Evolutionary conservation across 2,797 vertebrate genomes (phyloP), one percentile per base, ranked within the genome.

Genomic region (Alectoris magna): DNA sequence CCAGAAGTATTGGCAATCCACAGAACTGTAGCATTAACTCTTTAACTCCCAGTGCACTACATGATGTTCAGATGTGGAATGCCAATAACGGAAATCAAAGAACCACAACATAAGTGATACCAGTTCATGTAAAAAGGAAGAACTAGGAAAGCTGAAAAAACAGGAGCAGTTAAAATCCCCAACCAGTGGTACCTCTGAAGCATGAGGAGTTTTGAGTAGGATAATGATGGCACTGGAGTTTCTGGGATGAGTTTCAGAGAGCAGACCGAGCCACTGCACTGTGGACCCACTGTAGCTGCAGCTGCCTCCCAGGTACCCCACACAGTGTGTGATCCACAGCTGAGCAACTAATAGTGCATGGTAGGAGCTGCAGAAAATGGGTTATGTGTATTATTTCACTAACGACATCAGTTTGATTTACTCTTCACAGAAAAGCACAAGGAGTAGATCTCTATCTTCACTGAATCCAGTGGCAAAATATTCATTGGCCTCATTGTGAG

Each of bases 281-380:
- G 69, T 0, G 1, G n/a, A 34, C 19, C 0, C 2, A 31, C 74
- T 46, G n/a, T 46, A 58, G 38, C 63, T 66, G 56, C 12, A 18
- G n/a, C 26, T 53, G 10, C 49, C 34, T 48, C 48, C 49, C 34
- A 31, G 4, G 48, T 48, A 31, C 41, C 58, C 56, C 29, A 29
- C 26, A 24, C 10, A 21, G 29, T 10, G 18, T 60, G 36, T 34
- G 24, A 74, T 71, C 46, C 27, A 7, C 11, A 11, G 14, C 43
- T 58, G 55, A 63, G 55, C 4, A 0, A 46, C 70, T 91, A 53
- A 63, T 12, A 58, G 64, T 1, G 0, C n/a, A 19, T 29, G 0
- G 1, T 56, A 75, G 75, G 38, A 41, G 26, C 23, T 58, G 38
- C 62, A 21, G 34, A 67, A 76, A 76, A 72, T 41, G 39, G 44